Evolutionary conservation across 2,797 vertebrate genomes (phyloP).

Genomic region (Enteromius viviparus): DNA sequence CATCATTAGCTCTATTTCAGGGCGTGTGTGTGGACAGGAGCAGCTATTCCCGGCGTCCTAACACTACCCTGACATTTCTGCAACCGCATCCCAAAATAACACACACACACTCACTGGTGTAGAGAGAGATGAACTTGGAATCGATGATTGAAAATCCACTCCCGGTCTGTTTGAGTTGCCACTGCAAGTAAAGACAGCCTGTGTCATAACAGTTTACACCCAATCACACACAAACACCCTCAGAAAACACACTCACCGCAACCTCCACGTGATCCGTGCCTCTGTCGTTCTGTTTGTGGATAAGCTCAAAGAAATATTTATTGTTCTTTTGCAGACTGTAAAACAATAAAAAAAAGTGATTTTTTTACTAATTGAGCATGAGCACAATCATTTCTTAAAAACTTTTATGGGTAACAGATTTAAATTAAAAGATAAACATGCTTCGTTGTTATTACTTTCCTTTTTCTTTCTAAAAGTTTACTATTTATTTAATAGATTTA

Average conservation of each 20-base stretch:
- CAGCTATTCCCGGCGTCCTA: constrained; percentile 41
- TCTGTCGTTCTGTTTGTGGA: constrained; percentile 88
- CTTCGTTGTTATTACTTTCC: too few relatives aligned
- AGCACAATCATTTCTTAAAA: background rate
- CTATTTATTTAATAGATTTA: too few relatives aligned
- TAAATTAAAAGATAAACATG: too few relatives aligned
- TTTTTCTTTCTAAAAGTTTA: too few relatives aligned
- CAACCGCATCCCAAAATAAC: constrained; percentile 44
- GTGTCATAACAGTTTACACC: background rate
- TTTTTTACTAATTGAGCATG: background rate
- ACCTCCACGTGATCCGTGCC: constrained; percentile 93
- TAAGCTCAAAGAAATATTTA: constrained; percentile 93
- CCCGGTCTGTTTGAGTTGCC: constrained; percentile 79
- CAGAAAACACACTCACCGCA: constrained; percentile 78
- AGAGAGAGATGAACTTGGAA: constrained; percentile 87
- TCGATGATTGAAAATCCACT: constrained; percentile 82
- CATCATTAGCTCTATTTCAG: constrained; percentile 55
- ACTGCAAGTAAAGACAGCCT: constrained; percentile 78
- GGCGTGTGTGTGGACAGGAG: constrained; percentile 26
- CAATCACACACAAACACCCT: background rate
- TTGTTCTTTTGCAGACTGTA: constrained; percentile 79
- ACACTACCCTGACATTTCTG: constrained; percentile 46
- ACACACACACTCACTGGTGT: constrained; percentile 81
- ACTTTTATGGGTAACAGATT: background rate
- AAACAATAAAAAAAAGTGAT: background rate